A percentile compares a stretch with the other conserved stretches of the same genome.
Evolutionary conservation across 2,797 vertebrate genomes (phyloP).

Genomic region (Apogon talboti): DNA sequence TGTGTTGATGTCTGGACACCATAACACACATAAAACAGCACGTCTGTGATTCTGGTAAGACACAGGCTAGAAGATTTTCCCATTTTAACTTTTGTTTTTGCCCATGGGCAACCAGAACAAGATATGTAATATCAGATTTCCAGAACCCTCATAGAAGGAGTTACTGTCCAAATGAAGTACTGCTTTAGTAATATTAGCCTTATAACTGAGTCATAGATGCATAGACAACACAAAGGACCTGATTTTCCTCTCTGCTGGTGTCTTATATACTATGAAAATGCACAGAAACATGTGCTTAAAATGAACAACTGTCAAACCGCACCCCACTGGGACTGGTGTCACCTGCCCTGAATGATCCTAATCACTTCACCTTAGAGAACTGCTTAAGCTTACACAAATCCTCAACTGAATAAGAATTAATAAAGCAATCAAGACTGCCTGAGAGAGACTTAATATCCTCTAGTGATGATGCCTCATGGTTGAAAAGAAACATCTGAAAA

Average conservation of each 20-base stretch:
- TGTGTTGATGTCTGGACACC: not conserved
- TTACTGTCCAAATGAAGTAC: not conserved
- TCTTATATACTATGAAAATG: not conserved
- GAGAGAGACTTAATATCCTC: not conserved
- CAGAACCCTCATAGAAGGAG: not conserved
- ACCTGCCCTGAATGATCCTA: slow-evolving; percentile 44
- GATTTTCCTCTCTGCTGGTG: no score
- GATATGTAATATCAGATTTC: not conserved
- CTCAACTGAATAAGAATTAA: slow-evolving; percentile 22
- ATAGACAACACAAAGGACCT: no score
- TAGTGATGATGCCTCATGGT: no score
- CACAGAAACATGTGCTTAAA: not conserved
- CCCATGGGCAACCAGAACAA: not conserved
- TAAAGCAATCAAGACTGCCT: not conserved
- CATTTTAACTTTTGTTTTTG: not conserved
- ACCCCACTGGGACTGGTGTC: slow-evolving; percentile 26
- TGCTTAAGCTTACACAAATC: not conserved
- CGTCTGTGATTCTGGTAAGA: not conserved
- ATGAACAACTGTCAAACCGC: not conserved
- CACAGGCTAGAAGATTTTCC: not conserved
- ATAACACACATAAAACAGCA: not conserved
- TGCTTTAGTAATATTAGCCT: no score
- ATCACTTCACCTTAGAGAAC: slow-evolving; percentile 43
- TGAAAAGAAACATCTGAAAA: no score
- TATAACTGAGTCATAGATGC: no score